Conservation (phyloP, 2,797 vertebrate genomes). For the Gymnoscopelus braueri region DNA sequence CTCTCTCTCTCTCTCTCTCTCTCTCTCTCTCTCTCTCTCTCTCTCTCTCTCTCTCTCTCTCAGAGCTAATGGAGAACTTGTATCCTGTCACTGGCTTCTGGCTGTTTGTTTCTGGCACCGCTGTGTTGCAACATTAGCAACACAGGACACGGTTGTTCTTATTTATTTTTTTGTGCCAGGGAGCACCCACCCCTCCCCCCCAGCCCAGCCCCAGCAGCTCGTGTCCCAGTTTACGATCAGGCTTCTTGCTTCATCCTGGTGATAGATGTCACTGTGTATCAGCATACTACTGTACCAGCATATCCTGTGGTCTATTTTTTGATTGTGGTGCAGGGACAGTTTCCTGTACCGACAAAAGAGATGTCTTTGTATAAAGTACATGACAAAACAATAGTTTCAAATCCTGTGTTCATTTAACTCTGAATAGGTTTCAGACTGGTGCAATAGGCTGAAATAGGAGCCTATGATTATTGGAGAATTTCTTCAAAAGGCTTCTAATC, state of each 20-base stretch:
- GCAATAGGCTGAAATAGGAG: too few relatives aligned
- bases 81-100: constrained; percentile 39
- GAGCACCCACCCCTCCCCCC: constrained; percentile 3
- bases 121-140: constrained; percentile 49
- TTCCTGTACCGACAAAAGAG: constrained; percentile 49
- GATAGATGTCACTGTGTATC: constrained; percentile 50
- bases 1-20: constrained; percentile 6
- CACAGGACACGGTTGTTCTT: constrained; percentile 21
- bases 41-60: constrained; percentile 25
- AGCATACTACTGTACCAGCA: constrained; percentile 45
- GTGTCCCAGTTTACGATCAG: constrained; percentile 42
- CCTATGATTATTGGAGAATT: too few relatives aligned
- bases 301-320: constrained; percentile 73
- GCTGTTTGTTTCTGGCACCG: constrained; percentile 41
- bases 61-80: constrained; percentile 58
- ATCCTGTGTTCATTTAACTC: too few relatives aligned
- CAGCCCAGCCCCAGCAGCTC: constrained; percentile 17
- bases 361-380: constrained; percentile 15
- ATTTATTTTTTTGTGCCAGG: constrained; percentile 28
- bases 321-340: constrained; percentile 59
- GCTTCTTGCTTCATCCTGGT: constrained; percentile 18
- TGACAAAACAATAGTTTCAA: too few relatives aligned
- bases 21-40: constrained; percentile 3
- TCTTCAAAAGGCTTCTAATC: too few relatives aligned
- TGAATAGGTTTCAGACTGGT: too few relatives aligned